These are phyloP conservation scores for Charaxes varanes DNA, from an alignment of 1,140 invertebrate genomes.

Conservation along the genomic window DNA sequence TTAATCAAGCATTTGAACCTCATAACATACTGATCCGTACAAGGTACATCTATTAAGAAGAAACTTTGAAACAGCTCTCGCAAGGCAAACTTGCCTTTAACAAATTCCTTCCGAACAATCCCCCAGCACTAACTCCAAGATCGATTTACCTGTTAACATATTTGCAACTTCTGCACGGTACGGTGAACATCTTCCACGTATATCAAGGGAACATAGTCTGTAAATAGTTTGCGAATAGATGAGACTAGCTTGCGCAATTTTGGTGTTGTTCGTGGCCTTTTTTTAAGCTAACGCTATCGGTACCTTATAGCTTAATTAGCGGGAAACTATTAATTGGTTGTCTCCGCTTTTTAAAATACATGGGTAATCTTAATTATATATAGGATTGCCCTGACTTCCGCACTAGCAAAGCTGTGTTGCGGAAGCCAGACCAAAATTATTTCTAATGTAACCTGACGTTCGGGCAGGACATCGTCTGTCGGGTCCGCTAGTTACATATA, in stretches of 20 bases:
- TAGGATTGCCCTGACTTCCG: too few species aligned
- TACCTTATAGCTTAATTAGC: too few species aligned
- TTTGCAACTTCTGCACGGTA: constrained; percentile 34
- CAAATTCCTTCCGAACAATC: constrained; percentile 49
- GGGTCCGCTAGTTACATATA: too few species aligned
- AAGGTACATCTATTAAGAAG: constrained; percentile 33
- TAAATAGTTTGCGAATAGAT: constrained; percentile 12
- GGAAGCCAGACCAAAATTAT: too few species aligned
- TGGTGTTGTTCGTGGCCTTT: too few species aligned
- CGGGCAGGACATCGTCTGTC: too few species aligned
- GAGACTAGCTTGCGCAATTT: constrained; percentile 11
- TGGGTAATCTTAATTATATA: too few species aligned
- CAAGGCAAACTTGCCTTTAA: constrained; percentile 36
- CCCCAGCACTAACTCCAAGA: constrained; percentile 36
- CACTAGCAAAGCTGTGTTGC: too few species aligned
- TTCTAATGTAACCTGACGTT: too few species aligned
- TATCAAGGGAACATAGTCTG: constrained; percentile 16
- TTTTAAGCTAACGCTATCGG: too few species aligned
- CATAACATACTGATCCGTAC: constrained; percentile 19
- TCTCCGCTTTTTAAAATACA: too few species aligned
- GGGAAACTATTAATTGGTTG: too few species aligned
- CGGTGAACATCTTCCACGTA: constrained; percentile 24
- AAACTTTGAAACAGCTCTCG: constrained; percentile 26
- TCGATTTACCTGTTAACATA: constrained; percentile 60
- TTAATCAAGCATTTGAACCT: constrained; percentile 23